Evolutionary conservation across 2,888 invertebrate species (phyloP), one percentile per base, ranked within the genome.

Genomic region (Yponomeuta evonymella): DNA sequence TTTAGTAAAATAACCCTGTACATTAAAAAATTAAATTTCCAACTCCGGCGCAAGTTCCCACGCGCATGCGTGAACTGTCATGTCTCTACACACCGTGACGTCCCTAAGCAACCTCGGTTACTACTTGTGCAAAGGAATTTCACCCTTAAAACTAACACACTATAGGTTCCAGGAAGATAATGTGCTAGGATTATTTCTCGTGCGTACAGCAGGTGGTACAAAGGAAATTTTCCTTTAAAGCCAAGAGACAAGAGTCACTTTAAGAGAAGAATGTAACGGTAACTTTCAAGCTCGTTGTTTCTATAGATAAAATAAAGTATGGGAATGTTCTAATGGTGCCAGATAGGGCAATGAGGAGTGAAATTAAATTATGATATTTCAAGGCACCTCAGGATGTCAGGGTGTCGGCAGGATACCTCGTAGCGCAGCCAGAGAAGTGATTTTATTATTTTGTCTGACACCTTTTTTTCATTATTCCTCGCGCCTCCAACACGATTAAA

Each of bases 1-100:
- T 33, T 33, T 33, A 33, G 4, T 12, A 51, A 10, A 51, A 51
- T 12, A 51, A 10, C 2, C 12, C 51, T 51, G 12, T 51, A 51
- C 5, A 10, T 51, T 15, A 58, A 15, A 58, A 3, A 15, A 0
- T 6, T 51, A 15, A 3, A 15, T 51, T 51, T 51, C 64, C 8
- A 33, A 33, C 65, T 29, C 30, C 30, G 11, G 65, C 65, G 65
- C 65, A 65, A 11, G 65, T 65, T 65, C 65, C 65, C 65, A 65
- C 65, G 65, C 65, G 12, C 65, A 58, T 58, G 51, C 15, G 30
- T 65, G 65, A 65, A 65, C 65, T 65, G 65, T 65, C 65, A 65
- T 65, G 65, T 33, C 33, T 65, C 65, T 65, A 65, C 65, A 9
- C 8, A 65, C 65, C 65, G 33, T 65, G 65, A 65, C 65, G 65